These are phyloP conservation scores for Alouatta palliata DNA, from an alignment of 2,113 vertebrate species.

Conservation along the genomic window DNA sequence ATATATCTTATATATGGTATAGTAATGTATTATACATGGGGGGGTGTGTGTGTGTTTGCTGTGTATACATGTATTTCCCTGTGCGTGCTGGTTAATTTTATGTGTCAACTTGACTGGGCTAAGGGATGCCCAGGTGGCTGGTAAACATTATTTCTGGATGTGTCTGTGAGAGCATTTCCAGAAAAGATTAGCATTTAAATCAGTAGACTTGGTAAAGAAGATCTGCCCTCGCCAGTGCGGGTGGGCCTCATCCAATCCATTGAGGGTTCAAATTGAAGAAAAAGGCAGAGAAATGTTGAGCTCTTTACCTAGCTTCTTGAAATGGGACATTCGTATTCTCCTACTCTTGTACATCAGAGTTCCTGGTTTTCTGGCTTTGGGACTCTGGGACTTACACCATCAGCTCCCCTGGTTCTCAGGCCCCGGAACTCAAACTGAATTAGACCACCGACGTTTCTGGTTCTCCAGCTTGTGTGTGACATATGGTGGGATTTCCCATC, in stretches of 20 bases:
- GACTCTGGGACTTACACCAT: background rate
- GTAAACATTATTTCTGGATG: background rate
- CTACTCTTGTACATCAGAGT: background rate
- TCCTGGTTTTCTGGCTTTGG: background rate
- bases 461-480: background rate
- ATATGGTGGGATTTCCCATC: background rate
- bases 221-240: background rate
- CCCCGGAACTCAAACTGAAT: background rate
- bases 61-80: background rate
- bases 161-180: background rate
- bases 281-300: background rate
- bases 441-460: background rate
- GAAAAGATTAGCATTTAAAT: background rate
- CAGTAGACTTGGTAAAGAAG: background rate
- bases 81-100: background rate
- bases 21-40: background rate
- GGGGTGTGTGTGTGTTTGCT: background rate
- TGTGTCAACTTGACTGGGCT: background rate
- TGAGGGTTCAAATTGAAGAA: background rate
- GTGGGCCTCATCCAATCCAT: background rate
- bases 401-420: background rate
- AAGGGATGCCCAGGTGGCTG: background rate
- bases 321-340: background rate
- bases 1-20: background rate
- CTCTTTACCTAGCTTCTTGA: background rate